phyloP scores from a whole-genome alignment of 2,888 invertebrate species.

The Hemicrepidius hirtus region DNA sequence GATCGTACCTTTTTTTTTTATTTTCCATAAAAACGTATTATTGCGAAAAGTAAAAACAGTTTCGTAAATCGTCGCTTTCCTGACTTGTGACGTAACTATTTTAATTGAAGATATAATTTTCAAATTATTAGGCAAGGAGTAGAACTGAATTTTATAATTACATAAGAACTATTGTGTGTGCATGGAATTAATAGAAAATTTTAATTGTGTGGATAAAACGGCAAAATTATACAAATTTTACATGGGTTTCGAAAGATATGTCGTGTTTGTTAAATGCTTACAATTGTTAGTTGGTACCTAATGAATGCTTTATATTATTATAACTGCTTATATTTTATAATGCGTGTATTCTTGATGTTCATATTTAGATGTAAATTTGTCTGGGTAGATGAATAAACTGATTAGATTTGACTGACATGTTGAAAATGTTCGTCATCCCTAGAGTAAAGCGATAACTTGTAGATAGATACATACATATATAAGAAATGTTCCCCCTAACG shows the following conservation, averaged over 20 bases:
- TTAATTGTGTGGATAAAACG: too few relatives aligned
- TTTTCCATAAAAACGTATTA: too few relatives aligned
- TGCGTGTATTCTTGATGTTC: constrained; percentile 27
- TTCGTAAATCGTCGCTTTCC: too few relatives aligned
- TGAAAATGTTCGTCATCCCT: constrained; percentile 36
- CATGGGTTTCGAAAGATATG: not conserved
- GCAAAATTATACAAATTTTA: not conserved
- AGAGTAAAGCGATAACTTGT: constrained; percentile 30
- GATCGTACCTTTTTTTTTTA: too few relatives aligned
- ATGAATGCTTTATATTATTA: constrained; percentile 15
- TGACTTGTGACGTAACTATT: too few relatives aligned
- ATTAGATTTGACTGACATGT: constrained; percentile 40
- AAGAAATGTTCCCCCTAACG: constrained; percentile 17
- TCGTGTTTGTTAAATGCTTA: not conserved
- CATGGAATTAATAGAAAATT: too few relatives aligned
- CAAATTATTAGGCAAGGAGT: too few relatives aligned
- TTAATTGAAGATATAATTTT: too few relatives aligned
- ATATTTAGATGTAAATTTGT: constrained; percentile 38
- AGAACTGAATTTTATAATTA: too few relatives aligned
- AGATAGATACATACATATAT: not conserved
- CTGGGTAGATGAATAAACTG: constrained; percentile 35
- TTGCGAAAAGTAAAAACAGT: too few relatives aligned
- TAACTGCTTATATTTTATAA: constrained; percentile 9
- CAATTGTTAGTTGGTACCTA: constrained; percentile 10
- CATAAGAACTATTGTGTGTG: not conserved